phyloP scores from a whole-genome alignment of 2,113 vertebrate species.

The Stictonetta naevosa region DNA sequence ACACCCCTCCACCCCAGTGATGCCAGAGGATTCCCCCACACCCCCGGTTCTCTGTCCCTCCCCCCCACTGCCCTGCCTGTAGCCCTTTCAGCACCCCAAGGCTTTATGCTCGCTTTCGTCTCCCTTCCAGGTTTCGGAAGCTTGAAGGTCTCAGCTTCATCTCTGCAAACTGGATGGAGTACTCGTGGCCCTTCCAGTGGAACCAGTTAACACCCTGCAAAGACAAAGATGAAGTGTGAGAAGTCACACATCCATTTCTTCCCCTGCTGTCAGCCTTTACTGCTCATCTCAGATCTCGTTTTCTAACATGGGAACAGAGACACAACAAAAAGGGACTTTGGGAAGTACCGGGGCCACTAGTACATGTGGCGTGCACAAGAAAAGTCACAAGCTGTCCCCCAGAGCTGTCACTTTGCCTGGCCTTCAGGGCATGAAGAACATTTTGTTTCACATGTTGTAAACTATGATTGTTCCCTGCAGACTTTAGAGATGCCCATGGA shows the following conservation, averaged over 20 bases:
- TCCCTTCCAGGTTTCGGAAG: slow-evolving; percentile 94
- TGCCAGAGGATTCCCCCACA: slow-evolving; percentile 16
- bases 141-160: slow-evolving; percentile 97
- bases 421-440: not conserved
- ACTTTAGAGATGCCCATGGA: not conserved
- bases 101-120: slow-evolving; percentile 90
- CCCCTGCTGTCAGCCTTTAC: not conserved
- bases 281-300: rapidly evolving
- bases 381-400: rapidly evolving
- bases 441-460: not conserved
- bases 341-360: not conserved
- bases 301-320: not conserved
- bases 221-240: not conserved
- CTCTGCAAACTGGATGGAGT: slow-evolving; percentile 95
- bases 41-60: not conserved
- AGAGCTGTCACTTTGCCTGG: not conserved
- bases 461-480: not conserved
- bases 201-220: slow-evolving; percentile 96
- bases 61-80: slow-evolving; percentile 29
- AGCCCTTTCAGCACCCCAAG: not conserved
- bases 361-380: rapidly evolving
- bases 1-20: not conserved
- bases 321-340: not conserved
- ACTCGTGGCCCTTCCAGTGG: slow-evolving; percentile 98
- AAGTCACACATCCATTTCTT: not conserved